phyloP scores from a whole-genome alignment of 2,797 vertebrate species.

The Gadopsis marmoratus region DNA sequence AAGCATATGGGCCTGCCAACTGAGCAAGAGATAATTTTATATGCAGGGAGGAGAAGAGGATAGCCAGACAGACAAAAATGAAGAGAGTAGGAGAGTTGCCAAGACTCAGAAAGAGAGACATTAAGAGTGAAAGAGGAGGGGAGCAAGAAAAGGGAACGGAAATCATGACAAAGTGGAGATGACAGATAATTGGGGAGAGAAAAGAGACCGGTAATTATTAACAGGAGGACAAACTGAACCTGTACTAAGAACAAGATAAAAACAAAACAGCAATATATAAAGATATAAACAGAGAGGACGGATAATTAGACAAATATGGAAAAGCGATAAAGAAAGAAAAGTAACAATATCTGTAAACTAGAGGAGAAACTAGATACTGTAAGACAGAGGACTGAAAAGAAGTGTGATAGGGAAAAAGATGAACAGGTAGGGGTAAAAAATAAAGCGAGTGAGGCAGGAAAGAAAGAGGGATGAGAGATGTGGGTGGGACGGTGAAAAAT shows the following conservation, averaged over 20 bases:
- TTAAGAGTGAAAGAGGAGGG: slow-evolving; percentile 30
- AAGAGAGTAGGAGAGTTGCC: slow-evolving; percentile 13
- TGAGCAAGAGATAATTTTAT: slow-evolving; percentile 17
- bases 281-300: slow-evolving; percentile 1
- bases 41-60: slow-evolving; percentile 17
- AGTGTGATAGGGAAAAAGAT: neutral
- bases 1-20: slow-evolving; percentile 40
- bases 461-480: neutral
- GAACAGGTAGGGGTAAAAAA: neutral
- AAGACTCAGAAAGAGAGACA: slow-evolving; percentile 35
- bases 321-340: neutral
- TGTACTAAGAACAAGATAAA: neutral
- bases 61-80: slow-evolving; percentile 32
- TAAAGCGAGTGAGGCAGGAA: neutral
- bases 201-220: slow-evolving; percentile 38
- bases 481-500: slow-evolving; percentile 27
- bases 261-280: neutral
- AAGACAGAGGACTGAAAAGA: slow-evolving; percentile 1
- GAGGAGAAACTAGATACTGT: neutral
- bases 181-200: slow-evolving; percentile 26
- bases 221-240: slow-evolving; percentile 33
- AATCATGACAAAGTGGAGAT: slow-evolving; percentile 31
- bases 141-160: neutral
- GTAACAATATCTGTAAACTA: neutral
- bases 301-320: slow-evolving; percentile 15